A percentile compares a stretch with the other conserved stretches of the same genome.
phyloP scores from a whole-genome alignment of 2,797 vertebrate species.

The Lutjanus campechanus region DNA sequence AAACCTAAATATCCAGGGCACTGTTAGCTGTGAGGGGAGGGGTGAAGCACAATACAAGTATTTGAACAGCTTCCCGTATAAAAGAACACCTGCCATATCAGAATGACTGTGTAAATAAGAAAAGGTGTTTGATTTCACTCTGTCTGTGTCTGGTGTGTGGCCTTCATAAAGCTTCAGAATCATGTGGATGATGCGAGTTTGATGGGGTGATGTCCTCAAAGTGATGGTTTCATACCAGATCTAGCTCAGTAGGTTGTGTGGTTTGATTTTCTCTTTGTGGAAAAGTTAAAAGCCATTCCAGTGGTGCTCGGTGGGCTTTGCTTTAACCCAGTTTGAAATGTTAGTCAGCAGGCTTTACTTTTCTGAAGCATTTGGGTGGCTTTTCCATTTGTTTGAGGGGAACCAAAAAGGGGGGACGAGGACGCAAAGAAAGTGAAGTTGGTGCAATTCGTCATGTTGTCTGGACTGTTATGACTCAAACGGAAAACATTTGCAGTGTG shows the following conservation, averaged over 20 bases:
- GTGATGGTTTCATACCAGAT: not conserved
- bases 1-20: conserved; percentile 37
- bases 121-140: not conserved
- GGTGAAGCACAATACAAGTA: conserved; percentile 3
- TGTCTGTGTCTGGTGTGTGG: not conserved
- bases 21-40: not conserved
- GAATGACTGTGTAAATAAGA: not conserved
- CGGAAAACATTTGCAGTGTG: conserved; percentile 62
- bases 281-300: conserved; percentile 11
- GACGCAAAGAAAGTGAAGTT: conserved; percentile 13
- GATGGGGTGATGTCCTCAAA: not conserved
- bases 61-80: conserved; percentile 16
- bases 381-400: conserved; percentile 49
- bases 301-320: not conserved
- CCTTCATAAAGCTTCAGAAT: not conserved
- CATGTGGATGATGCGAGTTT: not conserved
- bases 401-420: not conserved
- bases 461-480: conserved; percentile 40
- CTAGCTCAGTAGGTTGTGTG: not conserved
- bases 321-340: conserved; percentile 17
- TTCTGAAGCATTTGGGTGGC: conserved; percentile 8
- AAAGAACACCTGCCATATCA: conserved; percentile 7
- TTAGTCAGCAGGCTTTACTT: not conserved
- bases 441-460: conserved; percentile 40
- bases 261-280: not conserved